These are phyloP conservation scores for Bubo bubo DNA, from an alignment of 2,113 vertebrate genomes.

Conservation along the genomic window DNA sequence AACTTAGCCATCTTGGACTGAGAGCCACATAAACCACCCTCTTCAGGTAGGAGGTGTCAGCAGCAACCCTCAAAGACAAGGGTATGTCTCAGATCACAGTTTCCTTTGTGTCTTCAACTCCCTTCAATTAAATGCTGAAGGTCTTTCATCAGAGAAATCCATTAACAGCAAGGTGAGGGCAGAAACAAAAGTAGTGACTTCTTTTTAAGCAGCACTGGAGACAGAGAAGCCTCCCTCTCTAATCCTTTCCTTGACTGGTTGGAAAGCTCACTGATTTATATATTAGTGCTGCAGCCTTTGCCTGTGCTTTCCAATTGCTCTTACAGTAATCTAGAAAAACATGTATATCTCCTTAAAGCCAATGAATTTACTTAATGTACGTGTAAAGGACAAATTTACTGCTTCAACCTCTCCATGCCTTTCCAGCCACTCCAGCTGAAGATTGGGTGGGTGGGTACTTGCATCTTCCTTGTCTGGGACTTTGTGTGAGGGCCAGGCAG, in stretches of 20 bases:
- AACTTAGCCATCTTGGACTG: not conserved
- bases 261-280: not conserved
- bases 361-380: not conserved
- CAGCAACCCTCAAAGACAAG: not conserved
- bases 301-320: not conserved
- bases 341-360: not conserved
- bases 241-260: not conserved
- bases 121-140: not conserved
- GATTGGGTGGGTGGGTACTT: not conserved
- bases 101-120: not conserved
- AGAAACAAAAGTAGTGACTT: not conserved
- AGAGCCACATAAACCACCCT: fast-evolving
- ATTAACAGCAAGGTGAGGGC: not conserved
- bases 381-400: not conserved
- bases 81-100: not conserved
- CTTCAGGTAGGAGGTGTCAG: not conserved
- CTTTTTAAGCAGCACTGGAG: not conserved
- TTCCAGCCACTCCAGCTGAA: not conserved
- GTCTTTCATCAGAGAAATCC: not conserved
- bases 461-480: not conserved
- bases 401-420: not conserved
- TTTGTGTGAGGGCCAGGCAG: not conserved
- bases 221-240: not conserved
- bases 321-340: not conserved
- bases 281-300: not conserved